Percentiles rank a stretch among this genome's conserved stretches.
Evolutionary conservation across 2,888 invertebrate species (phyloP).

Genomic region (Philopedon plagiatum): DNA sequence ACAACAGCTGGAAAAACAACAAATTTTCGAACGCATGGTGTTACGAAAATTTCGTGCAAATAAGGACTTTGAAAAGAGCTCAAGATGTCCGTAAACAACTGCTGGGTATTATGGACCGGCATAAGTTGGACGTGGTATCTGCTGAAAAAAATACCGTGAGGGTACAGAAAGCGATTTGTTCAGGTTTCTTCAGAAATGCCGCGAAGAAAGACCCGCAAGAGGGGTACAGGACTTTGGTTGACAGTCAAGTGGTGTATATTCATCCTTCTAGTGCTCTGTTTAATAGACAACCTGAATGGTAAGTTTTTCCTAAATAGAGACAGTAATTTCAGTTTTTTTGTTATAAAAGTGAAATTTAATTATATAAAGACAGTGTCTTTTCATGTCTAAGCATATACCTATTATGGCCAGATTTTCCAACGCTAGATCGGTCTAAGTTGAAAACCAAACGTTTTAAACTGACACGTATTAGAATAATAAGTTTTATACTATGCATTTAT

Average conservation of each 20-base stretch:
- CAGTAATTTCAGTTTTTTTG: too few species aligned
- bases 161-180: slow-evolving; percentile 98
- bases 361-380: too few species aligned
- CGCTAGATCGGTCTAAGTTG: too few species aligned
- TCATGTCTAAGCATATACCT: too few species aligned
- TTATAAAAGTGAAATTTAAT: too few species aligned
- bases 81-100: slow-evolving; percentile 98
- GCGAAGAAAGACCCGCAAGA: slow-evolving; percentile 99
- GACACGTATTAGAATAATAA: too few species aligned
- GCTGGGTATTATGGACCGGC: slow-evolving; percentile 97
- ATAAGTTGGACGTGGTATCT: slow-evolving; percentile 96
- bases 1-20: slow-evolving; percentile 99
- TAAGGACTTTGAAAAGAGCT: slow-evolving; percentile 94
- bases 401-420: too few species aligned
- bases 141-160: slow-evolving; percentile 96
- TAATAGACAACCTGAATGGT: slow-evolving; percentile 99
- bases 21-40: slow-evolving; percentile 99
- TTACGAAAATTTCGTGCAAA: slow-evolving; percentile 99
- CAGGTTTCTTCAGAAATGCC: slow-evolving; percentile 98
- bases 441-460: too few species aligned
- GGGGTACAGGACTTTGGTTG: slow-evolving; percentile 96
- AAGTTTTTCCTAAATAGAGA: too few species aligned
- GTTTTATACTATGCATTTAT: too few species aligned
- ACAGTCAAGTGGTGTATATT: slow-evolving; percentile 98
- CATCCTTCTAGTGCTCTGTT: slow-evolving; percentile 98